These are phyloP conservation scores for Pteropus alecto DNA, from an alignment of 2,113 vertebrate genomes.

Conservation along the genomic window DNA sequence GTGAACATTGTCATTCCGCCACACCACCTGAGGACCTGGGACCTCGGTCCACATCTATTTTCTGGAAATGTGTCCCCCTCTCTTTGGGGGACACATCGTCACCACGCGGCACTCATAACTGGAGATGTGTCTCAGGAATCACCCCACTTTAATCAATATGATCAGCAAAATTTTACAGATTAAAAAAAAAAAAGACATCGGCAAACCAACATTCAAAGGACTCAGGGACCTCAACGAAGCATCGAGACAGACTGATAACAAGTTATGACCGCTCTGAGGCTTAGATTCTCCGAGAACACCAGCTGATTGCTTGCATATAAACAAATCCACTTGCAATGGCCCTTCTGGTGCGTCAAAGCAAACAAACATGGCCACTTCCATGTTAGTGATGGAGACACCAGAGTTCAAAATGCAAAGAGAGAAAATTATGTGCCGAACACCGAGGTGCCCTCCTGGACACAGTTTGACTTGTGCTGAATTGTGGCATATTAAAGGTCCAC, in stretches of 20 bases:
- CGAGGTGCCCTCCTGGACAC: neutral
- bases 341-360: neutral
- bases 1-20: accelerated
- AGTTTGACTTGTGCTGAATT: neutral
- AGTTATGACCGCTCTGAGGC: neutral
- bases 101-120: neutral
- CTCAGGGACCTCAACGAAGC: neutral
- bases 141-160: neutral
- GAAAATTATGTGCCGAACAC: neutral
- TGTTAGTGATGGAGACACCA: slow-evolving; percentile 45
- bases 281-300: neutral
- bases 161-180: neutral
- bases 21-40: neutral
- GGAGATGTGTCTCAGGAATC: neutral
- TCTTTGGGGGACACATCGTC: neutral
- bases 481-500: neutral
- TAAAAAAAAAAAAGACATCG: neutral
- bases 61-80: neutral
- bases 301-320: neutral
- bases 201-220: neutral
- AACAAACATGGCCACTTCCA: neutral
- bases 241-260: neutral
- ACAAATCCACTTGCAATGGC: neutral
- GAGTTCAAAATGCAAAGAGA: neutral
- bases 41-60: neutral